Evolutionary conservation across 2,797 vertebrate genomes (phyloP).

Genomic region (Sarcoramphus papa): DNA sequence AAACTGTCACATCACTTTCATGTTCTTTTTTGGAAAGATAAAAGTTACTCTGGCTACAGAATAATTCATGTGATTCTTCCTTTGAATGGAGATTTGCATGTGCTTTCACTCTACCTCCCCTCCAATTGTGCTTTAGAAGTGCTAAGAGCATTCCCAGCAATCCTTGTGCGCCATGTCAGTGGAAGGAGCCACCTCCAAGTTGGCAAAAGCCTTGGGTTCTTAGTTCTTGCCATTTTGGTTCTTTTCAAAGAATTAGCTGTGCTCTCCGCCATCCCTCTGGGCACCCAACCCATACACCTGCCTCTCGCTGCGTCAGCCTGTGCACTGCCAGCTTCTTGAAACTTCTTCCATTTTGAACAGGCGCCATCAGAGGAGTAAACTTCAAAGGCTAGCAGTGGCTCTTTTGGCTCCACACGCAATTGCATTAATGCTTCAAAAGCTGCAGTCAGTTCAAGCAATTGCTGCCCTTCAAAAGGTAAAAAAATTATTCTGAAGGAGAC

Average conservation of each 20-base stretch:
- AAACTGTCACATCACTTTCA: neutral
- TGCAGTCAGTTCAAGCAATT: neutral
- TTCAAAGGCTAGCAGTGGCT: neutral
- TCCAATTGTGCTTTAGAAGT: neutral
- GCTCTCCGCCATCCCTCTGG: neutral
- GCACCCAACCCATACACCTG: neutral
- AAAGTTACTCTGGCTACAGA: constrained; percentile 12
- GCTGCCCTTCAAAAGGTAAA: neutral
- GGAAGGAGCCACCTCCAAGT: neutral
- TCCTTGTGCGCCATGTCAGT: neutral
- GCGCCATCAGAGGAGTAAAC: neutral
- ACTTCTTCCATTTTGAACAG: neutral
- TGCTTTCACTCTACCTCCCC: neutral
- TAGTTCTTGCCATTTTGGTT: neutral
- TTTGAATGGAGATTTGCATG: neutral
- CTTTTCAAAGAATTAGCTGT: neutral
- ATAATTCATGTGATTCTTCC: neutral
- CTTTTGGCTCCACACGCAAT: neutral
- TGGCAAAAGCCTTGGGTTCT: neutral
- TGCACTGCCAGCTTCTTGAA: neutral
- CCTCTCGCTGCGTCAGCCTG: neutral
- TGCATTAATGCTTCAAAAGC: neutral
- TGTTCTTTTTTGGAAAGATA: neutral
- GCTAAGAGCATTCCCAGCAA: neutral
- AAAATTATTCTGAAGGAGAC: neutral